Evolutionary conservation across 2,113 vertebrate genomes (phyloP).

Genomic region (Bufo gargarizans): DNA sequence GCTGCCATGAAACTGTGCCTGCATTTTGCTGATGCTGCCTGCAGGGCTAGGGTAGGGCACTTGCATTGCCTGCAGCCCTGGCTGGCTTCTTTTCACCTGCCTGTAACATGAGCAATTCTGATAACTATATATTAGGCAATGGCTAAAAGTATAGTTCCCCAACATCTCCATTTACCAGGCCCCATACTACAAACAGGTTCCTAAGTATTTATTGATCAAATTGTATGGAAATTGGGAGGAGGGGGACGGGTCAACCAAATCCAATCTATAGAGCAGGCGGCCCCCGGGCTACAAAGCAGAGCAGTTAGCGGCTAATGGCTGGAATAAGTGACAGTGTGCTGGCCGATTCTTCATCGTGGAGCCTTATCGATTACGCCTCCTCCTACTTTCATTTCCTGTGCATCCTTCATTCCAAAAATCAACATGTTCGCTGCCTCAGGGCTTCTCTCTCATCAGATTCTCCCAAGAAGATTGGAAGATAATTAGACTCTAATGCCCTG

Average conservation of each 20-base stretch:
- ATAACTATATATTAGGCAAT: too few species aligned
- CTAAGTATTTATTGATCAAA: too few species aligned
- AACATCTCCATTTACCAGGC: too few species aligned
- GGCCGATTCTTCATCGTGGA: not conserved
- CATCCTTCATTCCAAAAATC: not conserved
- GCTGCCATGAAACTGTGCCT: too few species aligned
- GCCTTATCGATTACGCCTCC: not conserved
- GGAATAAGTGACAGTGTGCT: not conserved
- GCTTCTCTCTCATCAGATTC: slow-evolving; percentile 14
- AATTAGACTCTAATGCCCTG: slow-evolving; percentile 9
- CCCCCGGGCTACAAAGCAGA: not conserved
- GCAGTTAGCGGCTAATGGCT: not conserved
- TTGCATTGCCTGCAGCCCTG: too few species aligned
- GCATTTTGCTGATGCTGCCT: too few species aligned
- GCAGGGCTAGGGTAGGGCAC: too few species aligned
- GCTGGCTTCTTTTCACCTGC: too few species aligned
- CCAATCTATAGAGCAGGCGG: not conserved
- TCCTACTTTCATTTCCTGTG: not conserved
- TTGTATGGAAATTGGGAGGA: too few species aligned
- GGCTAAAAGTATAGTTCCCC: too few species aligned
- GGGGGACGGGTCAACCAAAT: not conserved
- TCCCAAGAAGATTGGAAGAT: slow-evolving; percentile 15
- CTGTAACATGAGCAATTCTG: too few species aligned
- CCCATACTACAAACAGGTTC: too few species aligned
- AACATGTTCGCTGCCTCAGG: not conserved